These are phyloP conservation scores for Potamarius usumacintae DNA, from an alignment of 2,113 vertebrate species.

Conservation along the genomic window DNA sequence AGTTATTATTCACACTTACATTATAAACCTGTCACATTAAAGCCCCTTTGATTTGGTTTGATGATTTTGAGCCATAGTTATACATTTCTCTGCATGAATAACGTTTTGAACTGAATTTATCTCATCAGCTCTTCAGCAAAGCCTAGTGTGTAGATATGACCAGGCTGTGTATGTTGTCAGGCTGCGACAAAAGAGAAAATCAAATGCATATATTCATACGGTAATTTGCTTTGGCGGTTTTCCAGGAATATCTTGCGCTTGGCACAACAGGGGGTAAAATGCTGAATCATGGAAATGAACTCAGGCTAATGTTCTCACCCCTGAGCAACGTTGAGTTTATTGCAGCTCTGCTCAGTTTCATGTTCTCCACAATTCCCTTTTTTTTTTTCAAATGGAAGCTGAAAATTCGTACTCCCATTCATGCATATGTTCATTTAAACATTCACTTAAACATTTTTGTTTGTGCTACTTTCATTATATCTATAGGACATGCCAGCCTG, in stretches of 20 bases:
- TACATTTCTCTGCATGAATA: neutral
- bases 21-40: neutral
- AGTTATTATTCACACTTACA: neutral
- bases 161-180: conserved; percentile 18
- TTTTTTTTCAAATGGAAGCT: conserved; percentile 1
- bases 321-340: neutral
- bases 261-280: conserved; percentile 16
- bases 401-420: neutral
- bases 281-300: conserved; percentile 26
- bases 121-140: neutral
- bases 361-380: neutral
- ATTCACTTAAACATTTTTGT: neutral
- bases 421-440: neutral
- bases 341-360: neutral
- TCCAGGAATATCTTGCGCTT: neutral
- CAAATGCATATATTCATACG: conserved; percentile 22
- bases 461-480: neutral
- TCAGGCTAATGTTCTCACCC: conserved; percentile 7
- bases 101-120: neutral
- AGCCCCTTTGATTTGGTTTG: neutral
- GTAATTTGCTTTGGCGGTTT: conserved; percentile 17
- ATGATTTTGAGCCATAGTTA: neutral
- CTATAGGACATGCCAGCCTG: neutral
- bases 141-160: neutral
- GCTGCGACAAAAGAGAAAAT: conserved; percentile 1